A percentile compares a stretch with the other conserved stretches of the same genome.
Evolutionary conservation across 2,797 vertebrate genomes (phyloP).

Genomic region (Anabacerthia variegaticeps): DNA sequence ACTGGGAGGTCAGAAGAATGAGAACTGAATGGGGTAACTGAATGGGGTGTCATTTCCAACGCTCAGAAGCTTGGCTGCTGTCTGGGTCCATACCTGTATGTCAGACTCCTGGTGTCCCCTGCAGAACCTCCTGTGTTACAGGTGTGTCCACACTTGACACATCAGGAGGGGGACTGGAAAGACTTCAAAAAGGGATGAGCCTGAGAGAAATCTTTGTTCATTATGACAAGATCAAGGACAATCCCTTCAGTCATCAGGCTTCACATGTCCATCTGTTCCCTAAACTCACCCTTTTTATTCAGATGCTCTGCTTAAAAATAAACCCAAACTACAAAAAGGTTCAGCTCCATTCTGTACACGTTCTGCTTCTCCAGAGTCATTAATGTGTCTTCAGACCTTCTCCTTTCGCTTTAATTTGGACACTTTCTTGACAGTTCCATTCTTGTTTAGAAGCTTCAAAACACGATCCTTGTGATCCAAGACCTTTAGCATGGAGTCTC

Average conservation of each 20-base stretch:
- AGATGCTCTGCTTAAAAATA: conserved; percentile 70
- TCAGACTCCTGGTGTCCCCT: conserved; percentile 47
- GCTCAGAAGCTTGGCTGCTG: conserved; percentile 11
- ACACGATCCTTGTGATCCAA: conserved; percentile 98
- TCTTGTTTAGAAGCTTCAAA: conserved; percentile 98
- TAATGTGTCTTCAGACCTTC: conserved; percentile 79
- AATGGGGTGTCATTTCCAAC: conserved; percentile 30
- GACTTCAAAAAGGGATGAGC: conserved; percentile 49
- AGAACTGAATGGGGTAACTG: conserved; percentile 20
- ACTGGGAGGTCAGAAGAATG: conserved; percentile 55
- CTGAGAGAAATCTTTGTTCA: conserved; percentile 62
- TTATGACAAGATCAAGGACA: conserved; percentile 25
- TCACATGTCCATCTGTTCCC: conserved; percentile 36
- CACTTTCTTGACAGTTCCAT: conserved; percentile 92
- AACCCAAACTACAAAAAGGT: conserved; percentile 64
- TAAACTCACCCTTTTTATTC: conserved; percentile 70
- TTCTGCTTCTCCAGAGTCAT: conserved; percentile 64
- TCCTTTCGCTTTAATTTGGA: conserved; percentile 98
- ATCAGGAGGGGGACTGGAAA: conserved; percentile 41
- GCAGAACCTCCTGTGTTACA: neutral
- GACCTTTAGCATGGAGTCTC: conserved; percentile 99
- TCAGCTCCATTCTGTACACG: conserved; percentile 64
- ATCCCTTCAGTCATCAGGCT: conserved; percentile 40
- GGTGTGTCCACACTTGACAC: neutral
- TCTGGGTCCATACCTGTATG: neutral